A percentile compares a stretch with the other conserved stretches of the same genome.
Evolutionary conservation across 92 coral and sea anemone species (phyloP).

Genomic region (Isaurus tuberculatus): DNA sequence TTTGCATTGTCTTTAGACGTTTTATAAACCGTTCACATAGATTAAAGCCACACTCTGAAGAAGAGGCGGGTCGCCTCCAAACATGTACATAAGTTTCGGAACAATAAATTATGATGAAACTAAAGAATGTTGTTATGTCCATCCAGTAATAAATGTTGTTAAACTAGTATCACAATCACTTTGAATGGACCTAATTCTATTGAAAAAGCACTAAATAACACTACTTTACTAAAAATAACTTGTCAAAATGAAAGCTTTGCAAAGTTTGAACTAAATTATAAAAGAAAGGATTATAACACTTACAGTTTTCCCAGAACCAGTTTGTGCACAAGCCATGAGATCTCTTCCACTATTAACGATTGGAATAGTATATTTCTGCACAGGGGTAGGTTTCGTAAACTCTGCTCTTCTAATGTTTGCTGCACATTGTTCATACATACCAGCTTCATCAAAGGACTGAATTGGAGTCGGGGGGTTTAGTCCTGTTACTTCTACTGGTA

Average conservation of each 20-base stretch:
- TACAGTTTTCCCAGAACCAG: slow-evolving; percentile 99
- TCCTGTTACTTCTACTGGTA: slow-evolving; percentile 88
- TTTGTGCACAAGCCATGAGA: slow-evolving; percentile 99
- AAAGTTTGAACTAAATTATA: too few relatives aligned
- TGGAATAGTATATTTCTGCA: slow-evolving; percentile 93
- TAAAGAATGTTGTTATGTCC: too few relatives aligned
- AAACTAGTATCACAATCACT: background rate
- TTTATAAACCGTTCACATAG: too few relatives aligned
- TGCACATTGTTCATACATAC: slow-evolving; percentile 75
- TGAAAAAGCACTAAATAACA: too few relatives aligned
- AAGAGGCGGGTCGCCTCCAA: too few relatives aligned
- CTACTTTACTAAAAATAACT: too few relatives aligned
- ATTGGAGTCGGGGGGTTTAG: slow-evolving; percentile 71
- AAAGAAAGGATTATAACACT: slow-evolving; percentile 21
- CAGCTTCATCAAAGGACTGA: slow-evolving; percentile 77
- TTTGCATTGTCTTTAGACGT: too few relatives aligned
- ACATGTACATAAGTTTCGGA: background rate
- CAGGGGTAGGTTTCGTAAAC: slow-evolving; percentile 92
- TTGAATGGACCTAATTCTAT: background rate
- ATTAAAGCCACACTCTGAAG: too few relatives aligned
- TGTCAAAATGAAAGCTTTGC: background rate
- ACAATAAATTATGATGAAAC: too few relatives aligned
- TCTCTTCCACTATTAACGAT: slow-evolving; percentile 83
- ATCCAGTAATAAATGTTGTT: too few relatives aligned
- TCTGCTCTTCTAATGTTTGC: slow-evolving; percentile 80